Conservation (phyloP, 1,140 invertebrate genomes). For the Cherax quadricarinatus region DNA sequence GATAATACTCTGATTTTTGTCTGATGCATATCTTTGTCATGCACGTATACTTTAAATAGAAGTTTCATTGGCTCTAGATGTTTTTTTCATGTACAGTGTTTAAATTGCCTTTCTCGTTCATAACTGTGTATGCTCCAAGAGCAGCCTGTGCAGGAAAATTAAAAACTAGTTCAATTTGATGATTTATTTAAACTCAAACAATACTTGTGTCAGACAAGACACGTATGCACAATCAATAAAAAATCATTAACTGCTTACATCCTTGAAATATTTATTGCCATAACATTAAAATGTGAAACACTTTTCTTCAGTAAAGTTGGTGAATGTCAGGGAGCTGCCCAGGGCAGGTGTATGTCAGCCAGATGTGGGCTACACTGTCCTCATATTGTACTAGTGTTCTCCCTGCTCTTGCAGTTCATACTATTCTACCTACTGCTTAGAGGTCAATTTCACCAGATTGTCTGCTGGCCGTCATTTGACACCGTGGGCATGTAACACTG, state of each 20-base stretch:
- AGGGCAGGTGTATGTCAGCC: constrained; percentile 20
- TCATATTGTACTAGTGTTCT: constrained; percentile 41
- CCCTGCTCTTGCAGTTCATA: background rate
- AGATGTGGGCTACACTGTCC: constrained; percentile 11
- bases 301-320: constrained; percentile 60
- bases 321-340: constrained; percentile 37
- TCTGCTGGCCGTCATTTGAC: background rate
- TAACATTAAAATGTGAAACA: constrained; percentile 71
- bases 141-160: background rate
- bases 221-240: constrained; percentile 69
- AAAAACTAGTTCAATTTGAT: constrained; percentile 40
- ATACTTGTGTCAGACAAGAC: constrained; percentile 68
- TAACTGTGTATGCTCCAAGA: too few relatives aligned
- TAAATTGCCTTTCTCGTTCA: too few relatives aligned
- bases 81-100: too few relatives aligned
- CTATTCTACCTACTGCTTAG: constrained; percentile 10
- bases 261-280: constrained; percentile 70
- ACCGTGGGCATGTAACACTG: background rate
- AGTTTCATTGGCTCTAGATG: too few relatives aligned
- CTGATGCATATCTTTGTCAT: too few relatives aligned
- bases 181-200: constrained; percentile 71
- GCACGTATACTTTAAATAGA: too few relatives aligned
- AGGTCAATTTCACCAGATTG: background rate
- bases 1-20: too few relatives aligned
- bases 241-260: constrained; percentile 72